Evolutionary conservation across 2,113 vertebrate species (phyloP).

Genomic region (Chamaea fasciata): DNA sequence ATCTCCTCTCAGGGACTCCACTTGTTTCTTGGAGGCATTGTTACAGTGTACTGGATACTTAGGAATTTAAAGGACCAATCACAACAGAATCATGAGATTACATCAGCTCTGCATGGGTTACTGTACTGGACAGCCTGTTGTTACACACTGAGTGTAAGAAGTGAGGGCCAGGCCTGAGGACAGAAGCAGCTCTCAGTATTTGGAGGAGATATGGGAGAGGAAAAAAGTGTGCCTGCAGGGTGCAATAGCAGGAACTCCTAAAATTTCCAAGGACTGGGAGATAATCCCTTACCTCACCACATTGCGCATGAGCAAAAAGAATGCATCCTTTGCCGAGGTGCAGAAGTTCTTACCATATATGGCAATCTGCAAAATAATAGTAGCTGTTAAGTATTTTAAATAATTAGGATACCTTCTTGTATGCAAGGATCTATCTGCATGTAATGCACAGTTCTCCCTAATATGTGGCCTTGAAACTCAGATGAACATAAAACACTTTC

Average conservation of each 20-base stretch:
- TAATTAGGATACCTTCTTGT: neutral
- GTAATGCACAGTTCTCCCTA: neutral
- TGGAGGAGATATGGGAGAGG: neutral
- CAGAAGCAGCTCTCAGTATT: neutral
- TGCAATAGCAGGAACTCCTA: neutral
- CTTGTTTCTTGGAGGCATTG: neutral
- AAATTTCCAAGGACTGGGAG: neutral
- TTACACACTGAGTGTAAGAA: neutral
- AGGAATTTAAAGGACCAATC: neutral
- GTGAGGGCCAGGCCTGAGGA: neutral
- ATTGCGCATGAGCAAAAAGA: constrained; percentile 93
- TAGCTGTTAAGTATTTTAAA: neutral
- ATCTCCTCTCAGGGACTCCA: neutral
- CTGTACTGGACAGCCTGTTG: neutral
- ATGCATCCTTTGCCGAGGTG: constrained; percentile 88
- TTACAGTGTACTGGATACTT: neutral
- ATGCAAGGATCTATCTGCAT: neutral
- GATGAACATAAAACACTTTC: neutral
- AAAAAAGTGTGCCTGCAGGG: neutral
- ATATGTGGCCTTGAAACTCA: neutral
- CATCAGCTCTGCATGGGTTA: neutral
- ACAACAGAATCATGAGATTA: neutral
- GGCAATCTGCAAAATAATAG: constrained; percentile 81
- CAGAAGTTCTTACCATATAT: constrained; percentile 96
- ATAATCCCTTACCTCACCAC: constrained; percentile 82